phyloP scores from a whole-genome alignment of 2,113 vertebrate genomes.

The Pseudopodoces humilis region DNA sequence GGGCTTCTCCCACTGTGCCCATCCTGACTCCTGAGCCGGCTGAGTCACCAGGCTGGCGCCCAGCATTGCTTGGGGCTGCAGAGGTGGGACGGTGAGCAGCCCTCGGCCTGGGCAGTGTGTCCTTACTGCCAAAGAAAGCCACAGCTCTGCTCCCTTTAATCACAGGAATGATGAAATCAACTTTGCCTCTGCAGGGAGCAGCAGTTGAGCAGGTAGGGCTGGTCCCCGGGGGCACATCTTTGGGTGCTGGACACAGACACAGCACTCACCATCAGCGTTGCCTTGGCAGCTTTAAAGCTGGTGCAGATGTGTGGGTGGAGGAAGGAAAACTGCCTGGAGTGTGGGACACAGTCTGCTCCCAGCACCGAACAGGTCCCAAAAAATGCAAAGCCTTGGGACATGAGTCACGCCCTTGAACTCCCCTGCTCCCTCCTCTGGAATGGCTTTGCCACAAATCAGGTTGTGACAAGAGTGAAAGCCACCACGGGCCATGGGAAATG shows the following conservation, averaged over 20 bases:
- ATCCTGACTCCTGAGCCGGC: not conserved
- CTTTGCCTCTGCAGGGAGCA: not conserved
- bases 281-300: not conserved
- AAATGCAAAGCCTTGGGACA: constrained; percentile 25
- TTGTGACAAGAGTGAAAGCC: not conserved
- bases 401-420: not conserved
- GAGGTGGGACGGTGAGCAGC: not conserved
- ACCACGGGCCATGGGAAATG: not conserved
- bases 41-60: not conserved
- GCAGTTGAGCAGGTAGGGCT: not conserved
- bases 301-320: not conserved
- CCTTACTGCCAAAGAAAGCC: not conserved
- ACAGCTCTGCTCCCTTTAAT: constrained; percentile 7
- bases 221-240: not conserved
- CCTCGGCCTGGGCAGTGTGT: not conserved
- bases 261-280: not conserved
- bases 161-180: not conserved
- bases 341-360: not conserved
- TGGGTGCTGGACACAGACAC: not conserved
- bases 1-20: not conserved
- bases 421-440: not conserved
- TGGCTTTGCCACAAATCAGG: not conserved
- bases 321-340: not conserved
- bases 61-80: not conserved
- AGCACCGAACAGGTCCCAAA: not conserved